Conservation (phyloP, 35 echinoderm and acorn worm genomes). For the Patiria miniata region DNA sequence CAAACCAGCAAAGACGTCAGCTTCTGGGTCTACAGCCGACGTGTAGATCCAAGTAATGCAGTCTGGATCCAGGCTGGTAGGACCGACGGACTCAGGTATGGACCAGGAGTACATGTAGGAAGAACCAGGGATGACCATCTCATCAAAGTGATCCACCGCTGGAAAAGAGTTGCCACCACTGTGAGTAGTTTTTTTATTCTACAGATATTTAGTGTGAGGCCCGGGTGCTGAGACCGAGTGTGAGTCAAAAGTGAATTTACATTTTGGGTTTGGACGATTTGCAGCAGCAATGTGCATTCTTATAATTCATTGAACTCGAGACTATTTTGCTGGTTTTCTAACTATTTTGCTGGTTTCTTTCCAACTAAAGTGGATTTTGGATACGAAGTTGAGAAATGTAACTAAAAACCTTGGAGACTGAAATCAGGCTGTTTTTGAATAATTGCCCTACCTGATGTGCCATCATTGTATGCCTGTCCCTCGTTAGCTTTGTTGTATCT, state of each 20-base stretch:
- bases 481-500: constrained; percentile 74
- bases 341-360: too few relatives aligned
- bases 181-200: too few relatives aligned
- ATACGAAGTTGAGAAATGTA: too few relatives aligned
- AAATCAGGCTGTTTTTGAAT: not conserved
- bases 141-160: constrained; percentile 53
- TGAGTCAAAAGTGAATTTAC: too few relatives aligned
- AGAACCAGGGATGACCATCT: constrained; percentile 34
- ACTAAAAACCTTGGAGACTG: too few relatives aligned
- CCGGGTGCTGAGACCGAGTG: too few relatives aligned
- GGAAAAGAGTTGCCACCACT: not conserved
- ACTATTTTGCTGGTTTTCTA: too few relatives aligned
- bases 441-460: constrained; percentile 30
- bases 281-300: too few relatives aligned
- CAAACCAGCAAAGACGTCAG: constrained; percentile 69
- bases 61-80: constrained; percentile 56
- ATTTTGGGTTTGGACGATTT: too few relatives aligned
- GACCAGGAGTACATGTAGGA: constrained; percentile 68
- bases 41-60: constrained; percentile 83
- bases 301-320: too few relatives aligned
- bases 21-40: constrained; percentile 59
- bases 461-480: constrained; percentile 57
- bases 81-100: constrained; percentile 52
- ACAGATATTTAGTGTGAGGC: too few relatives aligned
- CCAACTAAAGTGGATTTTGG: too few relatives aligned